phyloP scores from a whole-genome alignment of 2,888 invertebrate species.

The Aleiodes testaceus region DNA sequence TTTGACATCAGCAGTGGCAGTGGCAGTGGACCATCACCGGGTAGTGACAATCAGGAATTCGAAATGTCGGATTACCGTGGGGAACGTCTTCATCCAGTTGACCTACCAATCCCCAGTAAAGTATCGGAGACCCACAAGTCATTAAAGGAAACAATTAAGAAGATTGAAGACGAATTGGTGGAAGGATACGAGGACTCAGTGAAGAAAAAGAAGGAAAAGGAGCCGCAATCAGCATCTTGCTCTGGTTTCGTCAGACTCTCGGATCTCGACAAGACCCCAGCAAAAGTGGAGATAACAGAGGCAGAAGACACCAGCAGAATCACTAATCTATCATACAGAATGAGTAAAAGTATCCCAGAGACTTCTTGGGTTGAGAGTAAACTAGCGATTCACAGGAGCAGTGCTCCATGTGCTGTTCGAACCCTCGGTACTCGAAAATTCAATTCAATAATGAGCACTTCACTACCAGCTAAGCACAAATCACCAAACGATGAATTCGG shows the following conservation, averaged over 20 bases:
- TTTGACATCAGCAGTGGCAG: slow-evolving; percentile 68
- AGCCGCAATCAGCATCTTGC: slow-evolving; percentile 69
- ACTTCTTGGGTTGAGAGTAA: slow-evolving; percentile 80
- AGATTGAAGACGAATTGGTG: slow-evolving; percentile 67
- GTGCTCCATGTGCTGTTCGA: slow-evolving; percentile 71
- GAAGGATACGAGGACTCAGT: slow-evolving; percentile 63
- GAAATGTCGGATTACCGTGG: slow-evolving; percentile 61
- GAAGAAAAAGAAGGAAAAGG: slow-evolving; percentile 69
- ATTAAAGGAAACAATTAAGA: slow-evolving; percentile 66
- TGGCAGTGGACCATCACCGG: slow-evolving; percentile 63
- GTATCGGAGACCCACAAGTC: slow-evolving; percentile 65
- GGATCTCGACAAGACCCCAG: slow-evolving; percentile 82
- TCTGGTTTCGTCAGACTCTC: slow-evolving; percentile 83
- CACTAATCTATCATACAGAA: slow-evolving; percentile 72
- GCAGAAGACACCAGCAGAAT: neutral
- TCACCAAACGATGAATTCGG: slow-evolving; percentile 66
- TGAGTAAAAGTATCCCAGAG: slow-evolving; percentile 82
- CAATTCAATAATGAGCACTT: slow-evolving; percentile 65
- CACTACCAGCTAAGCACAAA: slow-evolving; percentile 65
- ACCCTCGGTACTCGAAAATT: slow-evolving; percentile 62
- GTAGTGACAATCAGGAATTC: slow-evolving; percentile 66
- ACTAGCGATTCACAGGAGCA: slow-evolving; percentile 78
- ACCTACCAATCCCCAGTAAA: slow-evolving; percentile 54
- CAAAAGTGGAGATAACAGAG: slow-evolving; percentile 73
- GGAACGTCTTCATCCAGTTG: slow-evolving; percentile 50